Conservation (phyloP, 2,797 vertebrate genomes). For the Microctenopoma steveboyesi region DNA sequence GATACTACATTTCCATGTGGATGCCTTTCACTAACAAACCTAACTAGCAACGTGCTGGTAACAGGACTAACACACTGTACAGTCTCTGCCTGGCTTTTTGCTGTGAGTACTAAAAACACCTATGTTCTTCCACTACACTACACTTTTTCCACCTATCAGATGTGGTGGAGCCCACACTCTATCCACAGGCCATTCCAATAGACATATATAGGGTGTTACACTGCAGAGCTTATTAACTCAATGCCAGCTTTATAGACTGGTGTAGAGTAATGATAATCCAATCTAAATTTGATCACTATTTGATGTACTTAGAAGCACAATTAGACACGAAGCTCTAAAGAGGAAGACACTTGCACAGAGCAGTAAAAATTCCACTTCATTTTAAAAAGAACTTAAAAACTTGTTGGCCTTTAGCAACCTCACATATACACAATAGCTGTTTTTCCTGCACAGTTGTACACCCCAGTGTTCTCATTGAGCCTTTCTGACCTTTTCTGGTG, state of each 20-base stretch:
- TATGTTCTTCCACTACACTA: neutral
- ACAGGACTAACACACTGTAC: too few relatives aligned
- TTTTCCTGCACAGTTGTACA: neutral
- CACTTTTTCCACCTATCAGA: neutral
- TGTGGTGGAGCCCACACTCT: neutral
- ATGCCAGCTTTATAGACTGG: neutral
- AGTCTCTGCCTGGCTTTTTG: neutral
- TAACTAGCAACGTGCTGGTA: too few relatives aligned
- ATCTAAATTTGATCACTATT: neutral
- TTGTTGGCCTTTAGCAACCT: constrained; percentile 23
- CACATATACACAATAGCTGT: neutral
- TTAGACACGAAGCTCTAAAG: neutral
- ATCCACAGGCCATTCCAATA: too few relatives aligned
- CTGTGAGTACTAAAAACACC: too few relatives aligned
- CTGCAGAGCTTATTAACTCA: neutral
- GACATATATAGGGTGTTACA: neutral
- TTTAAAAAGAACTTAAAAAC: neutral
- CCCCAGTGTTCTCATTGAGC: neutral
- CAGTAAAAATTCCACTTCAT: too few relatives aligned
- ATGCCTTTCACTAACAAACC: too few relatives aligned
- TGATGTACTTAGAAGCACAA: neutral
- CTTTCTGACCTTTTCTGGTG: constrained; percentile 5
- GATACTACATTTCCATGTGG: too few relatives aligned
- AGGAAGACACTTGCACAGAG: neutral
- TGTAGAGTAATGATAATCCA: neutral